Base-by-base conservation (phyloP, 2,113 vertebrate species). In the Steatornis caripensis region DNA sequence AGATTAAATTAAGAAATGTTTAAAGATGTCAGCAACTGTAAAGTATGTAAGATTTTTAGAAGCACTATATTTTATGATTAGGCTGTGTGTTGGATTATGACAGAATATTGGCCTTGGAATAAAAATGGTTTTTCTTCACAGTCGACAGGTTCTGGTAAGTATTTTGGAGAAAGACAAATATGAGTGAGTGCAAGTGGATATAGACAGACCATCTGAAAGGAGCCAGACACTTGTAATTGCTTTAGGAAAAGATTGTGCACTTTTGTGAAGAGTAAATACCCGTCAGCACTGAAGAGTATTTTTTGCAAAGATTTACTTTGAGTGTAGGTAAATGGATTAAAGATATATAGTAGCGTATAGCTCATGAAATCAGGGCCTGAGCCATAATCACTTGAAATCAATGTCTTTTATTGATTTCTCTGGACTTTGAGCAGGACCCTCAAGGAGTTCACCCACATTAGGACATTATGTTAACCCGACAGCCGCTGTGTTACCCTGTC, bases 31-130 rank as follows among this genome's bases (percentile, higher is more conserved):
- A 90, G 88, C 86, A 92, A 62, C 76, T 97, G 95, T 96, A 95
- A 97, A 97, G 87, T 97, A 84, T 90, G 69, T 94, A 93, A 96
- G 90, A 96, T 87, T 96, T 96, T 89, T 96, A 94, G 91, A 97
- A 94, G 48, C 49, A 51, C 65, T 96, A 65, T 96, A 95, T 97
- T 97, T 97, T 97, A 83, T 95, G 86, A 90, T 95, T 90, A 90
- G 89, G 89, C 89, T 95, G 48, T 68, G 55, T 84, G n/a, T 75
- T 91, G 78, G 81, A 85, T 89, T 89, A 91, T 70, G 89, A 93
- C 34, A 85, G 49, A 96, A 87, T 87, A 75, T 23, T 93, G 57
- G 84, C 81, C 78, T 93, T 90, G 89, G 48, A 30, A 17, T 90
- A 87, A 51, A 89, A 68, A 60, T 86, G 1, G 82, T 93, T 92